Conservation (phyloP, 2,113 vertebrate species). For the Crotalus viridis region DNA sequence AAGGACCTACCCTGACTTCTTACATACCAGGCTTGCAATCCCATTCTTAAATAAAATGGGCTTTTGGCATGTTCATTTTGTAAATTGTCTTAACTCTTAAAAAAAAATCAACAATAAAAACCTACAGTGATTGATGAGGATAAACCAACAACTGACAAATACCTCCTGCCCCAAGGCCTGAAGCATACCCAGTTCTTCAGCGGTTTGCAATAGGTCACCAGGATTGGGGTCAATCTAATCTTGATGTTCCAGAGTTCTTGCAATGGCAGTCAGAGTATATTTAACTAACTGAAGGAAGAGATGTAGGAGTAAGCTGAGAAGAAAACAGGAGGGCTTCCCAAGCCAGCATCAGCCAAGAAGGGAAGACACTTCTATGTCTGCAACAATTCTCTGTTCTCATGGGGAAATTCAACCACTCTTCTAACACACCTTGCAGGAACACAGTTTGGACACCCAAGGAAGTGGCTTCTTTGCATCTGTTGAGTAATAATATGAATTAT, state of each 20-base stretch:
- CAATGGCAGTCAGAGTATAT: not conserved
- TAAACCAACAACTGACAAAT: not conserved
- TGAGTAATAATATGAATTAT: constrained; percentile 40
- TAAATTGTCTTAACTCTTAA: not conserved
- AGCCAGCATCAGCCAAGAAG: not conserved
- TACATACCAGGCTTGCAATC: too few relatives aligned
- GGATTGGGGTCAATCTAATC: not conserved
- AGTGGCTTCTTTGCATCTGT: constrained; percentile 66
- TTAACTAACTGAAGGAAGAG: not conserved
- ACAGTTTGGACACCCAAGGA: constrained; percentile 75
- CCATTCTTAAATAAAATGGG: not conserved
- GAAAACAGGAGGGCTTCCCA: not conserved
- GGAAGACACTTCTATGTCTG: not conserved
- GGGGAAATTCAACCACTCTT: constrained; percentile 16
- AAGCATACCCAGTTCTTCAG: not conserved
- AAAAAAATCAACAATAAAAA: not conserved
- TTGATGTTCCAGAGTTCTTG: not conserved
- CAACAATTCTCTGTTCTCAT: constrained; percentile 23
- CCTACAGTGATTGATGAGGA: not conserved
- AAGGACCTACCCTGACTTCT: not conserved
- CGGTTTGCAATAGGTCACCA: not conserved
- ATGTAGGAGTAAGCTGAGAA: not conserved
- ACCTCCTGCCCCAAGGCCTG: not conserved
- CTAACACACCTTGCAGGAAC: constrained; percentile 78
- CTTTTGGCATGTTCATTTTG: not conserved